Evolutionary conservation across 2,797 vertebrate species (phyloP).

Genomic region (Rhynchonycteris naso): DNA sequence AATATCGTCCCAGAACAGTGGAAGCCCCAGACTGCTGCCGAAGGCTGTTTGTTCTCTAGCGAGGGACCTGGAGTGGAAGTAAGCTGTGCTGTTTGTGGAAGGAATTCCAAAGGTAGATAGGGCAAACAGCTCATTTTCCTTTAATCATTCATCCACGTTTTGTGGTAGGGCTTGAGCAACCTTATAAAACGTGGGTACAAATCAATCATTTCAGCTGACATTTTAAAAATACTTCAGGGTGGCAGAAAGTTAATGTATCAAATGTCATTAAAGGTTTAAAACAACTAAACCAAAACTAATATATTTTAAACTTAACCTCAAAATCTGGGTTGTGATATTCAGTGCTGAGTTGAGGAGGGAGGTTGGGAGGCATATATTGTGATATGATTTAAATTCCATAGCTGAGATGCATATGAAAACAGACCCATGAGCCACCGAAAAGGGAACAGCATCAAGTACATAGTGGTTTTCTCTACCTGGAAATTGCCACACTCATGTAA

Average conservation of each 20-base stretch:
- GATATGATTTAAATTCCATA: neutral
- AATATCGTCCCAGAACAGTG: neutral
- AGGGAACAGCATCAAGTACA: neutral
- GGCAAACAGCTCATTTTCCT: constrained; percentile 39
- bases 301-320: constrained; percentile 56
- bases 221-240: constrained; percentile 65
- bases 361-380: neutral
- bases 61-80: neutral
- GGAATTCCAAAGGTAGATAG: neutral
- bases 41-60: neutral
- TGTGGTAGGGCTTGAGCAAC: constrained; percentile 2
- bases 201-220: constrained; percentile 62
- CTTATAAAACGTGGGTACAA: constrained; percentile 48
- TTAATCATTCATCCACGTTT: neutral
- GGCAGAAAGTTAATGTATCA: constrained; percentile 62
- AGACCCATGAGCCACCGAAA: neutral
- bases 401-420: neutral
- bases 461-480: neutral
- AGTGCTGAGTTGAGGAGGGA: neutral
- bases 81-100: neutral
- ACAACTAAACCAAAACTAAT: constrained; percentile 46
- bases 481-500: neutral
- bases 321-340: constrained; percentile 13
- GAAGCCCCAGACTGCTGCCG: neutral
- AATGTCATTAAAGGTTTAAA: constrained; percentile 68